Percentiles rank a stretch among this genome's conserved stretches.
Evolutionary conservation across 1,140 invertebrate genomes (phyloP).

Genomic region (Brachionus sp.): DNA sequence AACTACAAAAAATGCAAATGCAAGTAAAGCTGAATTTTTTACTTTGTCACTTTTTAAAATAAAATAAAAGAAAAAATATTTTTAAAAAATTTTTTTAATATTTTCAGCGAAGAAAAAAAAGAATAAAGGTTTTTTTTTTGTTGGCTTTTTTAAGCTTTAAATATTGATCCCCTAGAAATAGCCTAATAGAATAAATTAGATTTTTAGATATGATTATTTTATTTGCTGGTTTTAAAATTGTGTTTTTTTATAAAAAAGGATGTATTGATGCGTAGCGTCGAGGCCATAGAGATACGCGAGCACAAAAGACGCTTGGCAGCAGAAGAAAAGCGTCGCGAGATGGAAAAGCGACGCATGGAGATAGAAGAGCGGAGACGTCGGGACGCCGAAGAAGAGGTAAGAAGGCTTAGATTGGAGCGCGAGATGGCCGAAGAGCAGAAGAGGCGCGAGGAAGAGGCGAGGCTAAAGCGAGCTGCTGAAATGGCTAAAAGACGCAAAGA

Average conservation of each 20-base stretch:
- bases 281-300: constrained; percentile 24
- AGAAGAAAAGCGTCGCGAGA: constrained; percentile 20
- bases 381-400: constrained; percentile 29
- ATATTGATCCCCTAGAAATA: neutral
- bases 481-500: constrained; percentile 34
- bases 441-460: neutral
- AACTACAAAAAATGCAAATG: constrained; percentile 35
- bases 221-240: neutral
- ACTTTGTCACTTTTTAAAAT: too few species aligned
- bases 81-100: too few species aligned
- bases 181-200: neutral
- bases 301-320: neutral
- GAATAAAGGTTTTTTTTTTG: constrained; percentile 1
- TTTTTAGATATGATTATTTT: neutral
- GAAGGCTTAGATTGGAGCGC: neutral
- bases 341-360: neutral
- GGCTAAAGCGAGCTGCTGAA: constrained; percentile 4
- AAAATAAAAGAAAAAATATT: too few species aligned
- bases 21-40: neutral
- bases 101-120: constrained; percentile 15
- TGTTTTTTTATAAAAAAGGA: neutral
- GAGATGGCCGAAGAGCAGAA: constrained; percentile 30
- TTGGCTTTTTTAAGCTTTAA: neutral
- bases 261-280: neutral
- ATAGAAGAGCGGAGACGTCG: neutral